Conservation (phyloP, 2,888 invertebrate genomes). For the Chymomyza caudatula region DNA sequence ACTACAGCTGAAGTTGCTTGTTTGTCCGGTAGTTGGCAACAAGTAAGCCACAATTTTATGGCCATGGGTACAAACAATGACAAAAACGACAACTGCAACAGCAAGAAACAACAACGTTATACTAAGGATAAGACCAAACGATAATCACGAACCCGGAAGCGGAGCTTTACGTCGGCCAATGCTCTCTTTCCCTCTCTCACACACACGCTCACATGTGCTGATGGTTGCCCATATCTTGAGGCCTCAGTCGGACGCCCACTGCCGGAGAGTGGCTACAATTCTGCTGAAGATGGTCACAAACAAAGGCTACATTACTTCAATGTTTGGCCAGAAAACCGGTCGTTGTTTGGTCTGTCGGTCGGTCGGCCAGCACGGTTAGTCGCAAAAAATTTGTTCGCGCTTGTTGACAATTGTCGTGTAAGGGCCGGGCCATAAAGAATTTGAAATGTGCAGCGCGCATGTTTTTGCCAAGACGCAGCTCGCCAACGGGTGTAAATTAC, state of each 20-base stretch:
- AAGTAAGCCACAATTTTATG: slow-evolving; percentile 44
- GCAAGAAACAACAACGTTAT: slow-evolving; percentile 30
- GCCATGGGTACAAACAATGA: slow-evolving; percentile 63
- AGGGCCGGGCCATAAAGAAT: slow-evolving; percentile 59
- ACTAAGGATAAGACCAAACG: slow-evolving; percentile 58
- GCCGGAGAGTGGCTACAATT: slow-evolving; percentile 45
- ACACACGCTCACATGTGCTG: slow-evolving; percentile 44
- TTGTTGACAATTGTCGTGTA: slow-evolving; percentile 69
- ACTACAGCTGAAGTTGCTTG: slow-evolving; percentile 52
- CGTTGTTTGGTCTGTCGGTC: slow-evolving; percentile 16
- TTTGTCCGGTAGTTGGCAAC: slow-evolving; percentile 9
- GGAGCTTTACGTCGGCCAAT: slow-evolving; percentile 26
- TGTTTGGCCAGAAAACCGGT: slow-evolving; percentile 47
- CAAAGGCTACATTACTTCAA: neutral
- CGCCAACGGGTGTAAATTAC: slow-evolving; percentile 60
- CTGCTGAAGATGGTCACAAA: slow-evolving; percentile 38
- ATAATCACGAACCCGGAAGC: slow-evolving; percentile 77
- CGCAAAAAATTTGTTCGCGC: slow-evolving; percentile 63
- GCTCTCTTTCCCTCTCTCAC: slow-evolving; percentile 4
- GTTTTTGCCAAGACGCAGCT: slow-evolving; percentile 13
- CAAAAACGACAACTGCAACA: slow-evolving; percentile 57
- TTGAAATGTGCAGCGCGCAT: slow-evolving; percentile 58
- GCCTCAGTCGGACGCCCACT: slow-evolving; percentile 46
- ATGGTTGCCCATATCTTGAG: slow-evolving; percentile 48
- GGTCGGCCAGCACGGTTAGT: slow-evolving; percentile 1